These are phyloP conservation scores for Gymnoscelis rufifasciata DNA, from an alignment of 2,888 invertebrate genomes.

Conservation along the genomic window DNA sequence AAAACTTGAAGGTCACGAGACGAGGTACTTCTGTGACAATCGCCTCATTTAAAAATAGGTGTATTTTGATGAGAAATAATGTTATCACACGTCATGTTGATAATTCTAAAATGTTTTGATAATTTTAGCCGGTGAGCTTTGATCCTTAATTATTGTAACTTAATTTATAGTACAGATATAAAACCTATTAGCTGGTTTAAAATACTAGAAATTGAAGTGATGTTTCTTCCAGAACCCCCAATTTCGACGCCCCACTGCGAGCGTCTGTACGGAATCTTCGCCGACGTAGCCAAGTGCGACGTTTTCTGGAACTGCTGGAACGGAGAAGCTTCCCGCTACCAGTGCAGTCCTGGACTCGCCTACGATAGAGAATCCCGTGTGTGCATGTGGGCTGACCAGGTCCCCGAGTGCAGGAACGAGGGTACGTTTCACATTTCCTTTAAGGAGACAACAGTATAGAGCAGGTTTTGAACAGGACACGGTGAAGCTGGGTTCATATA, in stretches of 20 bases:
- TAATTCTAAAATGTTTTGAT: too few species aligned
- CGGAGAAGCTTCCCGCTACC: conserved; percentile 95
- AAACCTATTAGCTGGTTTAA: too few species aligned
- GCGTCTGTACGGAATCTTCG: conserved; percentile 94
- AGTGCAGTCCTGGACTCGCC: conserved; percentile 95
- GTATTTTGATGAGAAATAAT: not conserved
- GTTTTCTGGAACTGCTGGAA: conserved; percentile 99
- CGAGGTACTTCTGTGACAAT: conserved; percentile 10
- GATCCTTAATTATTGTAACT: too few species aligned
- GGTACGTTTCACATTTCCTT: conserved; percentile 74
- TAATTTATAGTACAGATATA: too few species aligned
- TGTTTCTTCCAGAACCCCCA: conserved; percentile 83
- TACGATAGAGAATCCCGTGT: conserved; percentile 95
- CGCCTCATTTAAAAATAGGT: not conserved
- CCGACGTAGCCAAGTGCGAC: conserved; percentile 92
- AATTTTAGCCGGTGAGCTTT: too few species aligned
- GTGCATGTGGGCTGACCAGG: conserved; percentile 98
- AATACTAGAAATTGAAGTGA: not conserved
- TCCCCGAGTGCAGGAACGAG: conserved; percentile 93
- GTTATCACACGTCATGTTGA: too few species aligned
- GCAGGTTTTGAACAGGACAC: too few species aligned
- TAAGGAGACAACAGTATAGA: too few species aligned
- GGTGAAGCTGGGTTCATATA: too few species aligned
- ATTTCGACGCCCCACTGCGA: conserved; percentile 90
- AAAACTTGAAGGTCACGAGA: conserved; percentile 49